A percentile compares a stretch with the other conserved stretches of the same genome.
Evolutionary conservation across 2,797 vertebrate species (phyloP).

Genomic region (Erithacus rubecula): DNA sequence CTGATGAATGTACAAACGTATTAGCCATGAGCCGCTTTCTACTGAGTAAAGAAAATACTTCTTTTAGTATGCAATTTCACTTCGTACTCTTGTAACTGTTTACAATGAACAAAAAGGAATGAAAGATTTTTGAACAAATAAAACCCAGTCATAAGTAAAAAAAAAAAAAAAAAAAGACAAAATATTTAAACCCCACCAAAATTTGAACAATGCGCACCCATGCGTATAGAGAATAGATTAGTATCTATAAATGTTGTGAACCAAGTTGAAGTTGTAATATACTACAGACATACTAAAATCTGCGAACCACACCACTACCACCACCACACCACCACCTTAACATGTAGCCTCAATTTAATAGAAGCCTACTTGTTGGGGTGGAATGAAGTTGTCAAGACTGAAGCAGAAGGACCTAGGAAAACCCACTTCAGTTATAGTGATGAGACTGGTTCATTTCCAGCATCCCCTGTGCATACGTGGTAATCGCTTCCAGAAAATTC

Average conservation of each 20-base stretch:
- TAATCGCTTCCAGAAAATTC: too few species aligned
- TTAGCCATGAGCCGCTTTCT: neutral
- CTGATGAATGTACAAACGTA: neutral
- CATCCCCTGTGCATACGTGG: too few species aligned
- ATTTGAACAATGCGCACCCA: rapidly evolving
- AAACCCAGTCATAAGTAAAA: neutral
- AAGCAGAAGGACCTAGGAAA: too few species aligned
- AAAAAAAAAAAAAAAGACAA: neutral
- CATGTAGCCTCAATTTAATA: neutral
- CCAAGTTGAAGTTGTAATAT: neutral
- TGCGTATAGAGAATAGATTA: neutral
- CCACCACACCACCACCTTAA: neutral
- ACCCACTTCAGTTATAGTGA: too few species aligned
- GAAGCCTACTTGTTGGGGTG: neutral
- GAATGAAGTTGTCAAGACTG: too few species aligned
- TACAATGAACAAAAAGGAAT: neutral
- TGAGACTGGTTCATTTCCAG: too few species aligned
- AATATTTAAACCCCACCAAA: neutral
- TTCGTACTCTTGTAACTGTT: neutral
- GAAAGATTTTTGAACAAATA: neutral
- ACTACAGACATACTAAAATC: neutral
- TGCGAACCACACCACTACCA: neutral
- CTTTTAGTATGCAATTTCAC: neutral
- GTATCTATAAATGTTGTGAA: neutral
- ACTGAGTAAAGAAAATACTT: neutral